Base-by-base conservation (phyloP, 2,797 vertebrate species). In the Lycodopsis pacificus region DNA sequence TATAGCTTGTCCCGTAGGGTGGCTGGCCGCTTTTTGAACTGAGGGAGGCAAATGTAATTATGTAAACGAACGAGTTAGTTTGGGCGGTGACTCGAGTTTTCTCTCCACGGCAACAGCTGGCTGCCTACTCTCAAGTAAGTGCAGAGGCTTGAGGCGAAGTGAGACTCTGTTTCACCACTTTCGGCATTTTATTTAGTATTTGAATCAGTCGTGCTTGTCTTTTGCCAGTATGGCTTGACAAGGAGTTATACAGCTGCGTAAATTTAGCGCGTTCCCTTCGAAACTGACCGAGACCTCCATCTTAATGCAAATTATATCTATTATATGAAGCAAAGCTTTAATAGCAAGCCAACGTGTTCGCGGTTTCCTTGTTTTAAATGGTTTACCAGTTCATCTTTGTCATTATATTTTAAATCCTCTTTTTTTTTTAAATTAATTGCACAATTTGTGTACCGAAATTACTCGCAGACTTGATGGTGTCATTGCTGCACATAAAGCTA, bases 31-130 rank as follows among this genome's bases (percentile, higher is more conserved):
- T 42, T 73, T 70, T 61, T 61, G 42, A 69, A 25, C 49, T 77
- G 44, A 27, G 22, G 25, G 22, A 19, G 46, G 57, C 10, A 20
- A 11, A 27, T 49, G 34, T 22, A 19, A 4, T 17, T 10, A 30
- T 51, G 63, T 56, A 74, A 51, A 44, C 56, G 2, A 49, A 13
- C 11, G 22, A 59, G 27, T 71, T 42, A 8, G 4, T 77, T 63
- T 25, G 62, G 71, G 67, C 48, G 84, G 56, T 32, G 82, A 75
- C 72, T 80, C 71, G 49, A 84, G 84, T 87, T 86, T 64, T 76
- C 59, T 72, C 64, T 42, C 63, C 62, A 36, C 81, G 40, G 85
- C 90, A 93, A 91, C 90, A 93, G 91, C 92, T 93, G 90, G 79
- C 76, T 74, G 75, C 63, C 63, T 84, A 79, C 88, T 89, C 63